Evolutionary conservation across 1,140 invertebrate genomes (phyloP), one percentile per base, ranked within the genome.

Genomic region (Linepithema humile): DNA sequence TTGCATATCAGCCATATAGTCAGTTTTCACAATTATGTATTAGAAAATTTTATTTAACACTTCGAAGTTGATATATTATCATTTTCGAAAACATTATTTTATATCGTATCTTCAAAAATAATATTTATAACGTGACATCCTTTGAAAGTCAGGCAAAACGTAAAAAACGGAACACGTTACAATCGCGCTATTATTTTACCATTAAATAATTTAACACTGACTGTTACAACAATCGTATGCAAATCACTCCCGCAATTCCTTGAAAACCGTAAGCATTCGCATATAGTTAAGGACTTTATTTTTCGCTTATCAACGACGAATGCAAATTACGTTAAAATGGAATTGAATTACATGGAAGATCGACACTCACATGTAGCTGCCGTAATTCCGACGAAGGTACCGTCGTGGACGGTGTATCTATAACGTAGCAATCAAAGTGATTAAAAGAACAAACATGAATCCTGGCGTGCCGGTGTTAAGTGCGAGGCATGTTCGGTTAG

Each of bases 311-410:
- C 23, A 74, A 26, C 10, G 72, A 15, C 17, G 17, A 74, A 74
- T 60, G n/a, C 26, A 53, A 59, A 73, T 57, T 38, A 43, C 43
- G 40, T 12, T 45, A 40, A 60, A 2, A 29, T 43, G 35, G 12
- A 26, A 35, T 59, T n/a, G n/a, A n/a, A n/a, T n/a, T n/a, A n/a
- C n/a, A n/a, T n/a, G n/a, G n/a, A n/a, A n/a, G n/a, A n/a, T n/a
- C n/a, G n/a, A n/a, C n/a, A 12, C 29, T 6, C 23, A 20, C 5
- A 35, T 53, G 29, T 20, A 60, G 29, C 50, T 74, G 72, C 72
- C 55, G 50, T 70, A 74, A 73, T 60, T 74, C 72, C 53, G 35
- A 60, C 59, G 70, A n/a, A 59, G 29, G 57, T 35, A 67, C 10
- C 12, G 53, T 3, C 35, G 48, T 38, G 0, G 10, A 38, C 23